A percentile compares a stretch with the other conserved stretches of the same genome.
These are phyloP conservation scores for Drosophila parthenogenetica DNA, from an alignment of 2,888 invertebrate genomes.

Conservation along the genomic window DNA sequence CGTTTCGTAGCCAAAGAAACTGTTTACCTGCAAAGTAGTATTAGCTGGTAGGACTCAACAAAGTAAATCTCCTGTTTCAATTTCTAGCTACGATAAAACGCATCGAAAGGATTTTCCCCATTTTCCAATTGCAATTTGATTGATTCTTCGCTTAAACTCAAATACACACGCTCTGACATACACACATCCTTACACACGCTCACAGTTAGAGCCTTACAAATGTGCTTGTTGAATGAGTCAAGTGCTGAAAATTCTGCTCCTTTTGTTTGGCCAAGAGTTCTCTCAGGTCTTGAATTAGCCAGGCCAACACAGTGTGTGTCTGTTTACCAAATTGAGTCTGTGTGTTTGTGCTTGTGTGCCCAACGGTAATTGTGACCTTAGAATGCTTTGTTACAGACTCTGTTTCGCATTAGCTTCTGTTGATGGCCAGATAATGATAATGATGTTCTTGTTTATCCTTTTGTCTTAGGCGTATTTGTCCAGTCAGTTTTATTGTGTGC, in stretches of 20 bases:
- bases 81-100: background rate
- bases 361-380: conserved; percentile 68
- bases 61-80: background rate
- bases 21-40: conserved; percentile 18
- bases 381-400: conserved; percentile 33
- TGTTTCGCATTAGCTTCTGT: conserved; percentile 50
- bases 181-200: conserved; percentile 14
- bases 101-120: conserved; percentile 19
- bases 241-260: conserved; percentile 31
- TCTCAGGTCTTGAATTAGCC: conserved; percentile 73
- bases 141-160: conserved; percentile 66
- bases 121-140: conserved; percentile 70
- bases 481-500: background rate
- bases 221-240: conserved; percentile 59
- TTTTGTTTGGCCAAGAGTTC: conserved; percentile 66
- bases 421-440: conserved; percentile 40
- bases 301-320: conserved; percentile 50
- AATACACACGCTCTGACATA: conserved; percentile 28
- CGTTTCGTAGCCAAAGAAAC: conserved; percentile 28
- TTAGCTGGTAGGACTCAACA: background rate
- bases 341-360: conserved; percentile 14
- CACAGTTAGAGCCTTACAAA: conserved; percentile 7
- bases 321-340: conserved; percentile 46
- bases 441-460: conserved; percentile 5
- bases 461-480: conserved; percentile 21